phyloP scores from a whole-genome alignment of 2,797 vertebrate species.

The Clarias fuscus region DNA sequence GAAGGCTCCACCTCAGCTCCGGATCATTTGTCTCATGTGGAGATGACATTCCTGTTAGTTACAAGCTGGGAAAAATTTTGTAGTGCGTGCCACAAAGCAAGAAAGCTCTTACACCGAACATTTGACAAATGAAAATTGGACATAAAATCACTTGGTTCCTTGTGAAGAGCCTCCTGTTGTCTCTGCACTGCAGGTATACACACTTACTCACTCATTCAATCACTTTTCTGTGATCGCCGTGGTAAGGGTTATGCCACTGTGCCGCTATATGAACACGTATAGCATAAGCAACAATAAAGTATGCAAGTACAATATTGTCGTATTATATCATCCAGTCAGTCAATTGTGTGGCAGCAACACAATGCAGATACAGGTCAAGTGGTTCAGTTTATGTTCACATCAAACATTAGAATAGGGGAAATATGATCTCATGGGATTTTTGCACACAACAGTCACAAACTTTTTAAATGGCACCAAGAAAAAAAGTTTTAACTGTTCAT shows the following conservation, averaged over 20 bases:
- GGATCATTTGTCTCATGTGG: background rate
- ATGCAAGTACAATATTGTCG: background rate
- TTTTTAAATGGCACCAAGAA: background rate
- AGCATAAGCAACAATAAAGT: background rate
- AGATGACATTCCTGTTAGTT: background rate
- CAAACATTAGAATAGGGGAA: slow-evolving; percentile 40
- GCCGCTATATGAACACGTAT: background rate
- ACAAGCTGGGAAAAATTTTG: background rate
- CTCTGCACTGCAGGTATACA: no score
- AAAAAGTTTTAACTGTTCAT: background rate
- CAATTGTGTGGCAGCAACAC: no score
- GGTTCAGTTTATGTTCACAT: slow-evolving; percentile 5
- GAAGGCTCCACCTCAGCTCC: background rate
- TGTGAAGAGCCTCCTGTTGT: background rate
- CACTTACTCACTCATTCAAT: background rate
- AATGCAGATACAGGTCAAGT: no score
- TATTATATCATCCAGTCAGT: no score
- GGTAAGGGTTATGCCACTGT: background rate
- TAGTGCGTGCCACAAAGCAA: background rate
- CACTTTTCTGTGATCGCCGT: background rate
- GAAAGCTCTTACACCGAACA: background rate
- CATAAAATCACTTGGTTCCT: background rate
- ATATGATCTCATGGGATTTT: no score
- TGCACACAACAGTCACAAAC: no score
- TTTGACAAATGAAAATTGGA: background rate